A percentile compares a stretch with the other conserved stretches of the same genome.
These are phyloP conservation scores for Garrulus glandarius DNA, from an alignment of 2,797 vertebrate species.

Conservation along the genomic window DNA sequence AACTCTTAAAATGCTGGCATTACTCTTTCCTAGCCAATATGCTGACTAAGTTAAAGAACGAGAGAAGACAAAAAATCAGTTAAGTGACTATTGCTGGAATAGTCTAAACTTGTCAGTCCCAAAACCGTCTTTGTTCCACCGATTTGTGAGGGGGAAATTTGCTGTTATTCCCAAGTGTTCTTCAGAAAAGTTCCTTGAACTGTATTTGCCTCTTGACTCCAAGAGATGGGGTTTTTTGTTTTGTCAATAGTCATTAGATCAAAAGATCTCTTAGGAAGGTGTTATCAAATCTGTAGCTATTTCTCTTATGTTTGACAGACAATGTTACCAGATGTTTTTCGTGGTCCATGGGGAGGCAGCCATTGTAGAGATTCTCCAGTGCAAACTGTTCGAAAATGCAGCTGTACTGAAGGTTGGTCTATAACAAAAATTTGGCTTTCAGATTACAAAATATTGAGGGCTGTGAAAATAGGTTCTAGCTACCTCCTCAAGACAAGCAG, in stretches of 20 bases:
- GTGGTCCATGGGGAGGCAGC: conserved; percentile 91
- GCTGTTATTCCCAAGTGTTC: background rate
- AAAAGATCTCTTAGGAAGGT: background rate
- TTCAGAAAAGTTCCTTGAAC: background rate
- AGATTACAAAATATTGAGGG: background rate
- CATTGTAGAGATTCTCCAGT: conserved; percentile 92
- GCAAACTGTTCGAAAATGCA: conserved; percentile 88
- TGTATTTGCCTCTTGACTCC: background rate
- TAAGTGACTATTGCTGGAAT: background rate
- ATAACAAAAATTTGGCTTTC: background rate
- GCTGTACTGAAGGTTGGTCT: conserved; percentile 84
- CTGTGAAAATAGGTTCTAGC: background rate
- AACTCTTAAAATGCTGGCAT: background rate
- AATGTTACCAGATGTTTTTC: conserved; percentile 95
- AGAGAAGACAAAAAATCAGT: background rate
- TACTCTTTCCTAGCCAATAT: background rate
- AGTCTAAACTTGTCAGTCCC: background rate
- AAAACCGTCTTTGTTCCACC: background rate
- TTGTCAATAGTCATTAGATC: background rate
- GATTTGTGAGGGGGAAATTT: background rate
- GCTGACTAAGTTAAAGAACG: background rate
- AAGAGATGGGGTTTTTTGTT: background rate
- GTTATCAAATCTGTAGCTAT: background rate
- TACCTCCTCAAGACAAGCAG: background rate
- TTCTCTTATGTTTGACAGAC: conserved; percentile 78